Base-by-base conservation (phyloP, 1,140 invertebrate genomes). In the Neelides sp. region DNA sequence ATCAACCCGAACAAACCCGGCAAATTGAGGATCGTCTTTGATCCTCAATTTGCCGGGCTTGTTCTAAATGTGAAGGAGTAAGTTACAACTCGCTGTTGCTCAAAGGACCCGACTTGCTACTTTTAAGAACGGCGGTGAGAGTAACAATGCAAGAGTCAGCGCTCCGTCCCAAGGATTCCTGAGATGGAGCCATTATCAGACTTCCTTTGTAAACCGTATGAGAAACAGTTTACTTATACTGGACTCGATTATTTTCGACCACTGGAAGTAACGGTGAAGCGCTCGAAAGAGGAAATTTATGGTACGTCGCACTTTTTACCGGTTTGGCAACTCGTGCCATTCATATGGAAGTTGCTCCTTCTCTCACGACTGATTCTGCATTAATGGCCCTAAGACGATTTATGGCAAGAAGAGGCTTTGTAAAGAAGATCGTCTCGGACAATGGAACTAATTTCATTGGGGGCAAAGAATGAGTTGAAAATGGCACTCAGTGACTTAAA, bases 381-480 rank as follows among this genome's bases (percentile, higher is more conserved):
- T 43, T 71, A 20, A 58, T 61, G 30, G 60, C 63, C 17, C 36
- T 72, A 1, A 42, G 64, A 19, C 42, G 68, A 30, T 68, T 73
- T 53, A 60, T 68, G 17, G 57, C 62, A 13, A 50, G 64, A 24
- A 54, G 66, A 39, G 66, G 65, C 34, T 43, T 58, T 28, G 57
- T 63, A 2, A 32, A 26, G 7, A 30, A 63, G 35, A 55, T 69
- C 10, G 63, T 62, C 36, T 64, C 56, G 15, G 70, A 70, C 42
- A 63, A 62, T 49, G 65, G 65, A 15, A 68, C 64, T 1, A 68
- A 69, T 54, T 70, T 71, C 54, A 37, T n/a, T 58, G 4, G 66
- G 64, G 10, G 52, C 60, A 0, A 41, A 59, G 3, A 54, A 53
- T 17, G 47, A 58, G 22, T 28, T 61, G 15, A 44, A 23, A 20